These are phyloP conservation scores for Actenoides hombroni DNA, from an alignment of 2,113 vertebrate species.

Conservation along the genomic window DNA sequence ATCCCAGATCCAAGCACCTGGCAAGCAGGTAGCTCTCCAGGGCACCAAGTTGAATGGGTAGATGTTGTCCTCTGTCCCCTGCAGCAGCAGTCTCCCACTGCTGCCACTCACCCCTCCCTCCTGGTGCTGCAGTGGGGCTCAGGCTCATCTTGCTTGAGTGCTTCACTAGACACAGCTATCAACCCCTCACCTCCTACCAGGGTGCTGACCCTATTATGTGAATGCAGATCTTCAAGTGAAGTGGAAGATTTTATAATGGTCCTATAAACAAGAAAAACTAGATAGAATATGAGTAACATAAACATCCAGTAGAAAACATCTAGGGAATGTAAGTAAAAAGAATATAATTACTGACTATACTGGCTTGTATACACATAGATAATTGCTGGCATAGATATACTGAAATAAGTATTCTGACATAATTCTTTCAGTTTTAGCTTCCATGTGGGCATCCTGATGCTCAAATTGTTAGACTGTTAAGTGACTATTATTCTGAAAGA, in stretches of 20 bases:
- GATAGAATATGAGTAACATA: neutral
- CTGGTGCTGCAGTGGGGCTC: neutral
- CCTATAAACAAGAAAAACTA: neutral
- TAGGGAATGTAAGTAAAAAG: neutral
- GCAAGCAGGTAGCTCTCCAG: neutral
- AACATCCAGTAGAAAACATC: neutral
- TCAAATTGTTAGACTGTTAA: neutral
- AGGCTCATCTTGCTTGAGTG: neutral
- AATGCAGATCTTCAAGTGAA: neutral
- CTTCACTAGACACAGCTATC: neutral
- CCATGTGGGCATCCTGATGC: neutral
- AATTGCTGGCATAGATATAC: neutral
- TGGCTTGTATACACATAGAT: neutral
- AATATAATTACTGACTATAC: neutral
- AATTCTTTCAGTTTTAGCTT: neutral
- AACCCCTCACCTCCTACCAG: neutral
- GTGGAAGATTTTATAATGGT: neutral
- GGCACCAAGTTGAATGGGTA: neutral
- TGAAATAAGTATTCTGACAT: neutral
- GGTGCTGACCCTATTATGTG: rapidly evolving
- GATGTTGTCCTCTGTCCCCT: neutral
- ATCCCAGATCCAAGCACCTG: neutral
- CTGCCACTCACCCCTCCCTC: neutral
- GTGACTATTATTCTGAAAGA: conserved; percentile 7
- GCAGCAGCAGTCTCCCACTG: neutral